phyloP scores from a whole-genome alignment of 2,888 invertebrate genomes.

The Allygus modestus region DNA sequence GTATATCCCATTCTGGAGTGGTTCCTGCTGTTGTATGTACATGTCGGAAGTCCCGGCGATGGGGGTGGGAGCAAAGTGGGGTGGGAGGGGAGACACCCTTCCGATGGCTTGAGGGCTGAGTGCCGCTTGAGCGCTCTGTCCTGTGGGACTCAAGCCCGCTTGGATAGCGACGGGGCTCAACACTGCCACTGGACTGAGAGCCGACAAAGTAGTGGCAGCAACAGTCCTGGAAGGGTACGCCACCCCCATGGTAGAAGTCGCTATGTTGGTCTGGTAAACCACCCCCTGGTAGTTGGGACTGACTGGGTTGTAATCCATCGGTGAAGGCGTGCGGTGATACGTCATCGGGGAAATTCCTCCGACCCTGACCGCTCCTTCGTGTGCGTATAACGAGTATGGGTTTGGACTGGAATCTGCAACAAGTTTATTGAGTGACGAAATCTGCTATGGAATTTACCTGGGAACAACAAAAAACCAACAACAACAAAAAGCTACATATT shows the following conservation, averaged over 20 bases:
- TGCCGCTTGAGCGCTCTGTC: background rate
- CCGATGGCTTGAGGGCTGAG: background rate
- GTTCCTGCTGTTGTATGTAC: conserved; percentile 45
- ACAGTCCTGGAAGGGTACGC: background rate
- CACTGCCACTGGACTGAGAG: background rate
- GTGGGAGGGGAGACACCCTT: conserved; percentile 25
- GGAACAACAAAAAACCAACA: no score
- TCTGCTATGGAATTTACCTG: no score
- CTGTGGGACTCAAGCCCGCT: background rate
- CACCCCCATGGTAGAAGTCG: background rate
- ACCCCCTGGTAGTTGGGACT: conserved; percentile 40
- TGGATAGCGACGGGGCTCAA: conserved; percentile 18
- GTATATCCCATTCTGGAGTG: conserved; percentile 62
- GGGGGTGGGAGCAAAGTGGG: background rate
- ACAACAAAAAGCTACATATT: no score
- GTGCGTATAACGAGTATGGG: conserved; percentile 69
- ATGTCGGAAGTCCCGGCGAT: conserved; percentile 27
- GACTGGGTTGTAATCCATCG: conserved; percentile 63
- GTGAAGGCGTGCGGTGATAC: conserved; percentile 66
- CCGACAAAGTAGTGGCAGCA: background rate
- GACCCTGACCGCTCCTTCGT: conserved; percentile 48
- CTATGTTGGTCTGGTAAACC: background rate
- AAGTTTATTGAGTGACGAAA: conserved; percentile 33
- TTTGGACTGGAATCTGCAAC: conserved; percentile 72
- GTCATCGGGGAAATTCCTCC: background rate